Conservation (phyloP, 2,113 vertebrate species). For the Rhagologus leucostigma region DNA sequence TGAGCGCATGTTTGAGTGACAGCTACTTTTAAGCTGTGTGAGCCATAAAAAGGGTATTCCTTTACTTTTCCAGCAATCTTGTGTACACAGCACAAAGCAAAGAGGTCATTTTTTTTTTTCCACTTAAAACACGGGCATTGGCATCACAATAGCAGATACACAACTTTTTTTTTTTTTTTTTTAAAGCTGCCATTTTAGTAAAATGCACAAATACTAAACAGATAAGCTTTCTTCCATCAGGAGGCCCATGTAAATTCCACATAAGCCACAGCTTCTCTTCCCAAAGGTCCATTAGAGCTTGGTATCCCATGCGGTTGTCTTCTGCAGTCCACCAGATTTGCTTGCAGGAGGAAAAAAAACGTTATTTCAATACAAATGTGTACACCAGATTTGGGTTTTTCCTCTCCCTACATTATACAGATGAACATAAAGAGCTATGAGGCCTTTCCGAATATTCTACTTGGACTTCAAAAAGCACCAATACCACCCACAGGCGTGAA, state of each 20-base stretch:
- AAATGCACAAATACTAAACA: slow-evolving; percentile 91
- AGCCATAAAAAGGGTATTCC: slow-evolving; percentile 88
- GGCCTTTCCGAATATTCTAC: slow-evolving; percentile 65
- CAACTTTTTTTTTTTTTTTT: slow-evolving; percentile 76
- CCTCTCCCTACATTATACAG: slow-evolving; percentile 38
- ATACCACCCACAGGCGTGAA: slow-evolving; percentile 63
- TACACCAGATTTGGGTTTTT: slow-evolving; percentile 37
- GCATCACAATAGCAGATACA: slow-evolving; percentile 97
- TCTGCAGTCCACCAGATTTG: slow-evolving; percentile 77
- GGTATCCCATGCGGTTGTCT: slow-evolving; percentile 71
- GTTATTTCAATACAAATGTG: slow-evolving; percentile 75
- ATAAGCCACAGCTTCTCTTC: slow-evolving; percentile 76
- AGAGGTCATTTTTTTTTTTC: slow-evolving; percentile 84
- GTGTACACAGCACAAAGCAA: slow-evolving; percentile 96
- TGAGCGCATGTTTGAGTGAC: slow-evolving; percentile 90
- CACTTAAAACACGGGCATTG: slow-evolving; percentile 95
- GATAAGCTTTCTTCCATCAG: slow-evolving; percentile 83
- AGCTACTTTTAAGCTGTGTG: slow-evolving; percentile 91
- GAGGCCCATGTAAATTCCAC: slow-evolving; percentile 80
- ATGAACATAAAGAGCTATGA: slow-evolving; percentile 64
- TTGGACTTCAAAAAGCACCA: slow-evolving; percentile 74
- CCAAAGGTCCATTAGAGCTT: slow-evolving; percentile 77
- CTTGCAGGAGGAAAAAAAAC: slow-evolving; percentile 74
- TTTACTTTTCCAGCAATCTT: slow-evolving; percentile 96
- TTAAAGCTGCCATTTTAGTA: slow-evolving; percentile 89